Evolutionary conservation across 1,140 invertebrate species (phyloP), one percentile per base, ranked within the genome.

Genomic region (Pygmarrhopalites habei): DNA sequence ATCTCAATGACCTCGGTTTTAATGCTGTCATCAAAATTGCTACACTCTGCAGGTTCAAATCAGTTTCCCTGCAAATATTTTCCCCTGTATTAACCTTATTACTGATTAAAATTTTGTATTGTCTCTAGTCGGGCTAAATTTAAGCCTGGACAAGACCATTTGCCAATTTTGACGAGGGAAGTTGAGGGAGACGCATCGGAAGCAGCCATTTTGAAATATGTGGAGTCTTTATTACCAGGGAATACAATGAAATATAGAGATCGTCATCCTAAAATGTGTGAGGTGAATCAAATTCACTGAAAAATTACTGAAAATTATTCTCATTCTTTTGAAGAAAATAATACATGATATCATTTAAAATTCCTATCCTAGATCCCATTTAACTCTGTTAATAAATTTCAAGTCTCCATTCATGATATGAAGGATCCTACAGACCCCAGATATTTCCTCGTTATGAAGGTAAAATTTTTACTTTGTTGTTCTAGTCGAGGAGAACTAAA

Each of bases 331-430:
- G n/a, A n/a, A n/a, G n/a, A n/a, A n/a, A n/a, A n/a, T n/a, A n/a
- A n/a, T n/a, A n/a, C n/a, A n/a, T n/a, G n/a, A n/a, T n/a, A n/a
- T n/a, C n/a, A n/a, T n/a, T n/a, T n/a, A n/a, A n/a, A n/a, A n/a
- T n/a, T n/a, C n/a, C n/a, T n/a, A n/a, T n/a, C n/a, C n/a, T 5
- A 35, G 51, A 84, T 91, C 69, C 89, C 91, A 1, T 90, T 93
- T 76, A 92, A 85, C 75, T 93, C 90, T 1, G 82, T 81, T 35
- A 90, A 86, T 65, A 93, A 93, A 77, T 92, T 89, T 77, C 89
- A 92, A 76, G 78, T 84, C 23, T 86, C 83, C 12, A 79, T 86
- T 59, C 84, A 86, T 69, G 80, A 83, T 61, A 78, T 75, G 35
- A 76, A 80, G 46, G 79, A 62, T 52, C 44, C 39, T 1, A n/a